Evolutionary conservation across 2,113 vertebrate genomes (phyloP).

Genomic region (Lipotes vexillifer): DNA sequence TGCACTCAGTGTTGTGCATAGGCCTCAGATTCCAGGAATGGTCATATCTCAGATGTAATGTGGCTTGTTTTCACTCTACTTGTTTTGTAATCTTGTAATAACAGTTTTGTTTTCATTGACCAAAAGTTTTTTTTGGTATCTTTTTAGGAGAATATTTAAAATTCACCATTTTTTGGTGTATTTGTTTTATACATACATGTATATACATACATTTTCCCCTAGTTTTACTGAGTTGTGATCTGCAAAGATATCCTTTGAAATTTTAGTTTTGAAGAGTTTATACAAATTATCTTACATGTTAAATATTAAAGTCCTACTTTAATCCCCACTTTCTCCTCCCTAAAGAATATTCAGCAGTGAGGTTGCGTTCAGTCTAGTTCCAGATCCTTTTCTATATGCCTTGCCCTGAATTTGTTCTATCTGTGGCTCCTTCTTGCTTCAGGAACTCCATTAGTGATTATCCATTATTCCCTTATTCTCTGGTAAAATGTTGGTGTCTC

Average conservation of each 20-base stretch:
- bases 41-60: not conserved
- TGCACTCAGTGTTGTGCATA: rapidly evolving
- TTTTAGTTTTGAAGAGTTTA: not conserved
- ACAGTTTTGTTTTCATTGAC: not conserved
- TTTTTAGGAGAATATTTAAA: not conserved
- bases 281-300: not conserved
- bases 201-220: not conserved
- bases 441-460: not conserved
- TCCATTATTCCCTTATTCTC: not conserved
- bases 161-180: not conserved
- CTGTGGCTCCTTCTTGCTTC: not conserved
- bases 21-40: not conserved
- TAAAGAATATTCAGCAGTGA: not conserved
- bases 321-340: not conserved
- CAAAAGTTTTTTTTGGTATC: not conserved
- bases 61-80: not conserved
- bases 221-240: not conserved
- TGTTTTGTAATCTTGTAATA: not conserved
- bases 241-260: not conserved
- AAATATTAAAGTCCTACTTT: not conserved
- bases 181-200: not conserved
- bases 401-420: not conserved
- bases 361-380: not conserved
- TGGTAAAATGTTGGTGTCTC: not conserved
- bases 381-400: not conserved